Evolutionary conservation across 1,140 invertebrate species (phyloP).

Genomic region (Catajapyx aquilonaris): DNA sequence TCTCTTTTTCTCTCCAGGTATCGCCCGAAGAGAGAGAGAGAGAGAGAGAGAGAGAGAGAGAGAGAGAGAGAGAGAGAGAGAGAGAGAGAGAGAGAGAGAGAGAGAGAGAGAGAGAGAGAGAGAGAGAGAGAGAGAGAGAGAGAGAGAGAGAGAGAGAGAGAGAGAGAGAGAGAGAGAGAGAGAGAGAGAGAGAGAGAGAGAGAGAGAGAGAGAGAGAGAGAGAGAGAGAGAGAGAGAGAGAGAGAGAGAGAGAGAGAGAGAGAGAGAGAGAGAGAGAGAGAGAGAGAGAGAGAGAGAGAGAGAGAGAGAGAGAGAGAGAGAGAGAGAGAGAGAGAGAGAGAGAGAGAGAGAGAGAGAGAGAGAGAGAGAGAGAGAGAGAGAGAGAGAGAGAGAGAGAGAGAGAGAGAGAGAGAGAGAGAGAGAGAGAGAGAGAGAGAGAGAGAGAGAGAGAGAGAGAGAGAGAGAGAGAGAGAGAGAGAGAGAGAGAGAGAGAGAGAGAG

Average conservation of each 20-base stretch:
- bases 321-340: slow-evolving; percentile 1
- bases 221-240: slow-evolving; percentile 1
- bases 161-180: slow-evolving; percentile 1
- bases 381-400: slow-evolving; percentile 1
- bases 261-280: slow-evolving; percentile 1
- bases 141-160: slow-evolving; percentile 1
- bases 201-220: slow-evolving; percentile 1
- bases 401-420: slow-evolving; percentile 1
- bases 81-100: slow-evolving; percentile 1
- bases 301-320: slow-evolving; percentile 1
- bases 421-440: slow-evolving; percentile 1
- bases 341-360: slow-evolving; percentile 1
- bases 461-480: slow-evolving; percentile 11
- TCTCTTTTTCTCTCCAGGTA: too few relatives aligned
- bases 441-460: slow-evolving; percentile 7
- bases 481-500: slow-evolving; percentile 9
- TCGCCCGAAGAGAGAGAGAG: too few relatives aligned
- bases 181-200: slow-evolving; percentile 1
- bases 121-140: slow-evolving; percentile 1
- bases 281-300: slow-evolving; percentile 1
- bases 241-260: slow-evolving; percentile 1
- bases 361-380: slow-evolving; percentile 1
- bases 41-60: too few relatives aligned
- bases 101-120: slow-evolving; percentile 1
- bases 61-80: slow-evolving; percentile 1